These are phyloP conservation scores for Drosophila gunungcola DNA, from an alignment of 1,140 invertebrate species.

Conservation along the genomic window DNA sequence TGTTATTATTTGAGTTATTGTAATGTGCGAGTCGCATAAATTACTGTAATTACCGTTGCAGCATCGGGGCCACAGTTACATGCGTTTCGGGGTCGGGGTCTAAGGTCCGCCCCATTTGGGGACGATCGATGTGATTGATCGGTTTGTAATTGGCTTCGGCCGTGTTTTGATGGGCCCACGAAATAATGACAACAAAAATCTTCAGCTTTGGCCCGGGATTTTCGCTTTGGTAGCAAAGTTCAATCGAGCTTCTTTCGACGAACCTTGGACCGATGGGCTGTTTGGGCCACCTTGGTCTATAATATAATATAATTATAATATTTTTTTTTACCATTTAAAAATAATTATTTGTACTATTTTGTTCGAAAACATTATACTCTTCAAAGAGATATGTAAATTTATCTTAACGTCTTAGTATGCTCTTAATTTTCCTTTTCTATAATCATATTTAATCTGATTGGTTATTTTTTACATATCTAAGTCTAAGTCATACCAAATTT, in stretches of 20 bases:
- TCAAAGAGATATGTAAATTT: too few species aligned
- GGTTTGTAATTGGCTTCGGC: slow-evolving; percentile 63
- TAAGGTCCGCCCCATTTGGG: slow-evolving; percentile 43
- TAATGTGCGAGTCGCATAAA: slow-evolving; percentile 68
- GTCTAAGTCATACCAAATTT: too few species aligned
- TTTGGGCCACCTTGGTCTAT: slow-evolving; percentile 10
- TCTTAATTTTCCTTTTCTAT: too few species aligned
- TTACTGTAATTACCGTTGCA: slow-evolving; percentile 70
- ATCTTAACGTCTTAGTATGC: too few species aligned
- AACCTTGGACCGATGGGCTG: slow-evolving; percentile 65
- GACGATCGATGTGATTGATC: slow-evolving; percentile 66
- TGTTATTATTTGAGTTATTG: slow-evolving; percentile 71
- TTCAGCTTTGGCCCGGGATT: slow-evolving; percentile 31
- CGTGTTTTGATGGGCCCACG: slow-evolving; percentile 48
- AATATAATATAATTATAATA: too few species aligned
- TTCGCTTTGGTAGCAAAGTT: slow-evolving; percentile 55
- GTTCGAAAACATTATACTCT: too few species aligned
- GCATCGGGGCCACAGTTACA: slow-evolving; percentile 27
- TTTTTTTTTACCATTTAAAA: too few species aligned
- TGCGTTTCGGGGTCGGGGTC: slow-evolving; percentile 14
- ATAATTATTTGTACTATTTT: too few species aligned
- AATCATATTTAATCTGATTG: too few species aligned
- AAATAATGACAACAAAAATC: slow-evolving; percentile 37
- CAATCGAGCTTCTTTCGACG: slow-evolving; percentile 39
- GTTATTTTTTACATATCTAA: too few species aligned